These are phyloP conservation scores for Lepus townsendii DNA, from an alignment of 2,797 vertebrate species.

Conservation along the genomic window DNA sequence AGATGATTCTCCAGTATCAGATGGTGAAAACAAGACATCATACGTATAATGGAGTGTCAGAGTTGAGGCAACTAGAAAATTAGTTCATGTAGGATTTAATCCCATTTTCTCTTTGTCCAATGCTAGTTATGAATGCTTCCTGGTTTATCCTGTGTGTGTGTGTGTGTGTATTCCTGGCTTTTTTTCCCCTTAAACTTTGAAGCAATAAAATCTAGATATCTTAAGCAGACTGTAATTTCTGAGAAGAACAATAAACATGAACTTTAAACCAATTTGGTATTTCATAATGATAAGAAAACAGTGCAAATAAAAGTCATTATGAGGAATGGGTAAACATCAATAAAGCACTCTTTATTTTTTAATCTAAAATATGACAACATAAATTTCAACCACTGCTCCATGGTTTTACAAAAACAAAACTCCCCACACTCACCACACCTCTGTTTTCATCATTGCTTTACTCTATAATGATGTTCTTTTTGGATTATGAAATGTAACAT, in stretches of 20 bases:
- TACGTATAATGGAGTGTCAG: background rate
- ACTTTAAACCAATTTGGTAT: conserved; percentile 19
- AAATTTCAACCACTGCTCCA: background rate
- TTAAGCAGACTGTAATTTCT: background rate
- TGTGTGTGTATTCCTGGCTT: background rate
- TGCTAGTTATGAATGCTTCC: background rate
- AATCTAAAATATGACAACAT: background rate
- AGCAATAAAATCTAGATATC: background rate
- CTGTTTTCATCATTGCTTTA: background rate
- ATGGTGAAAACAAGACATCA: background rate
- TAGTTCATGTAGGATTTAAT: background rate
- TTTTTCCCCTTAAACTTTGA: background rate
- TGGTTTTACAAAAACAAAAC: background rate
- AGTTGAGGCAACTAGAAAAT: background rate
- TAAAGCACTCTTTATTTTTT: background rate
- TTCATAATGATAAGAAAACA: conserved; percentile 3
- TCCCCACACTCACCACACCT: fast-evolving
- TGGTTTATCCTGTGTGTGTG: background rate
- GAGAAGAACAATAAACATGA: background rate
- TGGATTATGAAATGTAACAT: conserved; percentile 14
- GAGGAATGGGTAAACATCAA: background rate
- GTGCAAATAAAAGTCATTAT: conserved; percentile 28
- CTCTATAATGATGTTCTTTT: background rate
- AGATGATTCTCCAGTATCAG: background rate
- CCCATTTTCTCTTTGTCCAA: background rate